phyloP scores from a whole-genome alignment of 2,888 invertebrate genomes.

The Balanococcus diminutus region DNA sequence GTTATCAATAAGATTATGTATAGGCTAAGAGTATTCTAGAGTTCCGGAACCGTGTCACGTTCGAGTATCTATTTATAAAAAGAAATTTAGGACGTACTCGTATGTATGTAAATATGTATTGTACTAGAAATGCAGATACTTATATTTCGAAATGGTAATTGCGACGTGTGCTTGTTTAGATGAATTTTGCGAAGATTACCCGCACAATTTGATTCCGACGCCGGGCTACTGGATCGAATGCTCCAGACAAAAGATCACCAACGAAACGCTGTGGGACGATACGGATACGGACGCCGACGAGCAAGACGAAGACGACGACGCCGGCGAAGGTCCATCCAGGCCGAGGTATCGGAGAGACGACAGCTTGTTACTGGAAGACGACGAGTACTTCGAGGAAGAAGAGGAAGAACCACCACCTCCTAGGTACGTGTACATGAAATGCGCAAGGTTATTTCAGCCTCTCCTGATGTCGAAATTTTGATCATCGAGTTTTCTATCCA shows the following conservation, averaged over 20 bases:
- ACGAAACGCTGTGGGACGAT: conserved; percentile 85
- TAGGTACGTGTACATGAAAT: too few relatives aligned
- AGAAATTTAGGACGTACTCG: too few relatives aligned
- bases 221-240: conserved; percentile 97
- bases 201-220: conserved; percentile 87
- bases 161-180: conserved; percentile 69
- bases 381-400: conserved; percentile 64
- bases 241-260: conserved; percentile 84
- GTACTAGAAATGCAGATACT: too few relatives aligned
- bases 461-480: too few relatives aligned
- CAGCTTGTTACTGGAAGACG: conserved; percentile 72
- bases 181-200: conserved; percentile 91
- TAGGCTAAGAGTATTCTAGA: too few relatives aligned
- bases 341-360: conserved; percentile 66
- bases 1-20: too few relatives aligned
- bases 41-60: too few relatives aligned
- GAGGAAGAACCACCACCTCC: conserved; percentile 61
- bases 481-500: too few relatives aligned
- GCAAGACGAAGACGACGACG: conserved; percentile 60
- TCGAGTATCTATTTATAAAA: too few relatives aligned
- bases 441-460: too few relatives aligned
- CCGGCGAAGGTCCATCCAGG: conserved; percentile 60
- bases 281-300: conserved; percentile 82
- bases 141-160: too few relatives aligned
- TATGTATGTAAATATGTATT: too few relatives aligned